Base-by-base conservation (phyloP, 2,797 vertebrate species). In the Leptodactylus fallax region DNA sequence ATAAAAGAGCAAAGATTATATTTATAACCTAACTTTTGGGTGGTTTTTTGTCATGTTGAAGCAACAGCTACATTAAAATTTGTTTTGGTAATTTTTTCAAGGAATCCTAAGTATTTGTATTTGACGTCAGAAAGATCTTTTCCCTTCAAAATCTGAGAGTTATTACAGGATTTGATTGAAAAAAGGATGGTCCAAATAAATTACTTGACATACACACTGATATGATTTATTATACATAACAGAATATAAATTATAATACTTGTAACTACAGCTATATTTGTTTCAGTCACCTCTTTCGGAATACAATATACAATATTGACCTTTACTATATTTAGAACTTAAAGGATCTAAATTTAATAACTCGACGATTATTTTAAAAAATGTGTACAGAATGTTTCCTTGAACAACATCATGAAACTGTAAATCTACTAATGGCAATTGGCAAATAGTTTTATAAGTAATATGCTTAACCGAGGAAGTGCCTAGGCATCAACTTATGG, bases 61-160 rank as follows among this genome's bases (percentile, higher is more conserved):
- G 74, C n/a, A 61, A 23, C 23, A 49, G 27, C 23, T 84, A 17
- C 23, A 60, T n/a, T 23, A n/a, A 74, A 45, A 72, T 7, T 6
- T 61, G 27, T 56, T 71, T 69, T 11, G 77, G 56, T 72, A 27
- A 76, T 17, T 55, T 87, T 81, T 81, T 81, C 1, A 16, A 67
- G 83, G 87, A 88, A 88, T 88, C 51, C 69, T 55, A 88, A 58
- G 67, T n/a, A 88, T 88, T 65, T 67, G 23, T 7, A 49, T 81
- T 78, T 88, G 83, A 88, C 87, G 87, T 88, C 83, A 88, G 45
- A 74, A 65, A 85, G 47, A 45, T 60, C n/a, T 80, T 77, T 85
- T 17, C 23, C 58, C 19, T 88, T 85, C 78, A 81, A 71, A 60
- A 12, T 16, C 9, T 8, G 6, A 80, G 78, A 88, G 17, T 74